Base-by-base conservation (phyloP, 2,888 invertebrate genomes). In the Fissipunctia ypsillon region DNA sequence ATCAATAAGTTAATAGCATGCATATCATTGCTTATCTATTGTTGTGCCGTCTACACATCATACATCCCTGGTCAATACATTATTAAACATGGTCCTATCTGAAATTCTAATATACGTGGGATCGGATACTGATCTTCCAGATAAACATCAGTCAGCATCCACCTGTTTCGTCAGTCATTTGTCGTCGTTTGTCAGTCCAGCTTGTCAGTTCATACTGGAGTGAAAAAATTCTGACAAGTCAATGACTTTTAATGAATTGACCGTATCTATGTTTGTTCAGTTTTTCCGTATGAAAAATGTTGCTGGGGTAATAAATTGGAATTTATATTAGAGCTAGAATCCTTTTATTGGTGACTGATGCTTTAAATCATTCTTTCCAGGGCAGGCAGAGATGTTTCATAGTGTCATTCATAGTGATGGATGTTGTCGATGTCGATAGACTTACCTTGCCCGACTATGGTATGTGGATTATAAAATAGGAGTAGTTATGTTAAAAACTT, bases 41-140 rank as follows among this genome's bases (percentile, higher is more conserved):
- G 65, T 80, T 19, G n/a, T 19, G 22, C 52, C 16, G 56, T 54
- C 66, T 57, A 10, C 69, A 81, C 80, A 35, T 83, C 70, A 69
- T 74, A 71, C 59, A 83, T 73, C 48, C 65, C 56, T 72, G 41
- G 14, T 66, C 82, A 63, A 74, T 81, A 74, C 83, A 81, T 83
- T 81, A 81, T 83, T 81, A 80, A 83, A 79, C 80, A 83, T 83
- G 50, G 0, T 2, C 38, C 25, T 28, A 91, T 91, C 89, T 90
- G 80, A 88, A 87, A 90, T 90, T 91, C 88, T 88, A 91, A 91
- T 91, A 76, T 67, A 88, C 88, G 91, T 91, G 90, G 86, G 90
- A 91, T 83, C 78, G 81, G 80, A 86, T 86, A 87, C 86, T 65
- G 81, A 88, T 89, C 89, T 84, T 43, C 12, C 50, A 82, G 86